phyloP scores from a whole-genome alignment of 2,888 invertebrate genomes.

The Barypeithes pellucidus region DNA sequence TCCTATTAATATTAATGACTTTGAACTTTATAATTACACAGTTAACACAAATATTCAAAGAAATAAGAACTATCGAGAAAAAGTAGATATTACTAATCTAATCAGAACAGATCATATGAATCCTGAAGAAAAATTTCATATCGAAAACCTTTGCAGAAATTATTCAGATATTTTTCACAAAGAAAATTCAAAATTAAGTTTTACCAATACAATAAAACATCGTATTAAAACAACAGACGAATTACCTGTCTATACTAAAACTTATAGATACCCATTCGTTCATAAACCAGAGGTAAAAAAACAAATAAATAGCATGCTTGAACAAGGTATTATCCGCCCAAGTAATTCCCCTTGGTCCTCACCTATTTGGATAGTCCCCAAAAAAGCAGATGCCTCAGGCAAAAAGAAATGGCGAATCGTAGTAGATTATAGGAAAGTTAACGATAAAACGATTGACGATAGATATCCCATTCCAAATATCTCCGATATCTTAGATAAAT shows the following conservation, averaged over 20 bases:
- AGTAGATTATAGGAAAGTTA: slow-evolving; percentile 45
- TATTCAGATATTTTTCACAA: slow-evolving; percentile 50
- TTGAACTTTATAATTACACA: slow-evolving; percentile 9
- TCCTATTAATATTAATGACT: slow-evolving; percentile 12
- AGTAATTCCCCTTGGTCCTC: slow-evolving; percentile 43
- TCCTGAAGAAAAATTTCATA: slow-evolving; percentile 50
- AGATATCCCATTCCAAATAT: slow-evolving; percentile 54
- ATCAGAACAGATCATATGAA: slow-evolving; percentile 53
- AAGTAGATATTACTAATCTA: slow-evolving; percentile 4
- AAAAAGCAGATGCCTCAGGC: slow-evolving; percentile 53
- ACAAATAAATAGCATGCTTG: slow-evolving; percentile 52
- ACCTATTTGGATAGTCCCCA: slow-evolving; percentile 50
- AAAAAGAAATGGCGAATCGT: slow-evolving; percentile 53
- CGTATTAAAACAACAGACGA: slow-evolving; percentile 50
- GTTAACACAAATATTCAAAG: neutral
- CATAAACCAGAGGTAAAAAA: slow-evolving; percentile 51
- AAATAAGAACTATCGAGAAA: no score
- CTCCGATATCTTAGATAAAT: slow-evolving; percentile 59
- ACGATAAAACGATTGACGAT: slow-evolving; percentile 42
- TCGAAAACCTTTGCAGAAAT: slow-evolving; percentile 45
- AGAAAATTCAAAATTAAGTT: slow-evolving; percentile 41
- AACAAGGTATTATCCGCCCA: slow-evolving; percentile 48
- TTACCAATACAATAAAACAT: slow-evolving; percentile 52
- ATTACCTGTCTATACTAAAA: slow-evolving; percentile 50
- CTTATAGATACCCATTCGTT: slow-evolving; percentile 52